Percentiles rank a stretch among this genome's conserved stretches.
Conservation (phyloP, 2,113 vertebrate species). For the Nannobrachium achirus region DNA sequence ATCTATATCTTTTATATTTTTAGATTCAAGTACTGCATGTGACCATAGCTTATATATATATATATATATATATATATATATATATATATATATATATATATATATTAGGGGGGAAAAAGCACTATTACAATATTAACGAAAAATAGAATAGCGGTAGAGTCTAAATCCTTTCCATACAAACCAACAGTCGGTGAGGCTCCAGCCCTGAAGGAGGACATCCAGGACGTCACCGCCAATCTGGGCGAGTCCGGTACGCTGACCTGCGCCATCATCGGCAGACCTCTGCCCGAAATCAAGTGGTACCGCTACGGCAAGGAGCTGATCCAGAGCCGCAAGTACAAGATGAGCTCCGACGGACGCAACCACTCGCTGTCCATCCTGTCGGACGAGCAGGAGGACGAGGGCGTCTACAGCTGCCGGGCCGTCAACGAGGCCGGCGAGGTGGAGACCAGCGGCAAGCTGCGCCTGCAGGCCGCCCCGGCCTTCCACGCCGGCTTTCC, state of each 20-base stretch:
- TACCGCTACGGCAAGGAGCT: slow-evolving; percentile 96
- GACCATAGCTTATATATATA: too few species aligned
- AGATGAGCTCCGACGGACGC: slow-evolving; percentile 97
- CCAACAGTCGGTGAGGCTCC: slow-evolving; percentile 92
- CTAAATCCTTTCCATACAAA: too few species aligned
- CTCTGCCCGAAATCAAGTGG: slow-evolving; percentile 98
- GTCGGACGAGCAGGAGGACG: slow-evolving; percentile 97
- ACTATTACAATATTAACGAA: too few species aligned
- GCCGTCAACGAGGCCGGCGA: slow-evolving; percentile 95
- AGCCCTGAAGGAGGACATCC: slow-evolving; percentile 87
- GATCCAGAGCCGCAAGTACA: slow-evolving; percentile 96
- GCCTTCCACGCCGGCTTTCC: slow-evolving; percentile 96
- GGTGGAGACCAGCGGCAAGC: slow-evolving; percentile 93
- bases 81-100: too few species aligned
- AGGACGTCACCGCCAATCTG: slow-evolving; percentile 91
- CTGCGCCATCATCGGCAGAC: slow-evolving; percentile 94
- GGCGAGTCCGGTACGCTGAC: slow-evolving; percentile 90
- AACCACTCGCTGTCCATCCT: slow-evolving; percentile 91
- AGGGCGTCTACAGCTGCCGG: slow-evolving; percentile 94
- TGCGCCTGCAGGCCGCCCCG: slow-evolving; percentile 91
- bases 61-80: too few species aligned
- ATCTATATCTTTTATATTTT: too few species aligned
- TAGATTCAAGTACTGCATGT: too few species aligned
- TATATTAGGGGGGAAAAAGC: too few species aligned
- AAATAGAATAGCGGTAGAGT: too few species aligned